phyloP scores from a whole-genome alignment of 2,113 vertebrate genomes.

The Ictalurus punctatus region DNA sequence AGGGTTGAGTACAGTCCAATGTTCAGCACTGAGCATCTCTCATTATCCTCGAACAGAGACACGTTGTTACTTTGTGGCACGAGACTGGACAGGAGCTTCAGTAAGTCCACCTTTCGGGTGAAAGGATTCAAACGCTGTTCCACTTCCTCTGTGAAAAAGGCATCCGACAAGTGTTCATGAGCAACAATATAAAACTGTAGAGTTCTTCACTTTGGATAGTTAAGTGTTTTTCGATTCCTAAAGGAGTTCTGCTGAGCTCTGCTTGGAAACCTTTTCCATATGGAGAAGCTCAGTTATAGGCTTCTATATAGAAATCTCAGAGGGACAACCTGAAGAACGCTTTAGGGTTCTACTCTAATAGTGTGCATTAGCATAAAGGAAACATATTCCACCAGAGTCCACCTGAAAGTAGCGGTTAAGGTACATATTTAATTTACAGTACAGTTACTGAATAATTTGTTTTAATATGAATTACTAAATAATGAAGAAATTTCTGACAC shows the following conservation, averaged over 20 bases:
- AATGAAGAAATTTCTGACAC: background rate
- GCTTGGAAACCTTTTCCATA: background rate
- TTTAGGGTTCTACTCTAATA: background rate
- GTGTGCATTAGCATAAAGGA: background rate
- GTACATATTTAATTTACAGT: background rate
- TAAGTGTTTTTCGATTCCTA: background rate
- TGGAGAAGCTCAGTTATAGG: background rate
- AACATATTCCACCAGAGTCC: background rate
- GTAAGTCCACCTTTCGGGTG: constrained; percentile 67
- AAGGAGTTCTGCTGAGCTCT: background rate
- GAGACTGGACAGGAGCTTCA: constrained; percentile 64
- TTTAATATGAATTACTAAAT: background rate
- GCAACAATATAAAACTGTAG: background rate
- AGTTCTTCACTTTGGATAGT: background rate
- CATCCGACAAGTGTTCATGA: constrained; percentile 9
- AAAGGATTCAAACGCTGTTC: constrained; percentile 59
- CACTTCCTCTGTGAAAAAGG: constrained; percentile 68
- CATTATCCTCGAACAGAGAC: constrained; percentile 63
- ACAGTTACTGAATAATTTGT: background rate
- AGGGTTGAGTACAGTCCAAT: constrained; percentile 74
- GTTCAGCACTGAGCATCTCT: constrained; percentile 69
- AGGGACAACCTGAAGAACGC: background rate
- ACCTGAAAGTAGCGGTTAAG: background rate
- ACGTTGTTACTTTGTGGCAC: constrained; percentile 63
- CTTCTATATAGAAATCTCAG: background rate